Conservation (phyloP, 2,888 invertebrate species). For the Gastracanthus pulcherrimus region DNA sequence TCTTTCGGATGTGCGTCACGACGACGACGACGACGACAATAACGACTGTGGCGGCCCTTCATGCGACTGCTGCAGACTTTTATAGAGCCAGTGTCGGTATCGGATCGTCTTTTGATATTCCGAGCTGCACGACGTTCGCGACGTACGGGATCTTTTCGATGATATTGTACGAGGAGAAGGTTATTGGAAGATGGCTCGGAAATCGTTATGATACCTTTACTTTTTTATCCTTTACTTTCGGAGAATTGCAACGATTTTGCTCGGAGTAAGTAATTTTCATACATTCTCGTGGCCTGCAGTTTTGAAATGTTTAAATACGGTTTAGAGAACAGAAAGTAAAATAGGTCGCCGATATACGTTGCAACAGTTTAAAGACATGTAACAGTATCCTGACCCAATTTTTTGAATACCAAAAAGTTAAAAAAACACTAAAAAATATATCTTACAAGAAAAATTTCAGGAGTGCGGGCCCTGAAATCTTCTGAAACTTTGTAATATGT, state of each 20-base stretch:
- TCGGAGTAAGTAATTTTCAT: neutral
- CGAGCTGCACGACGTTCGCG: neutral
- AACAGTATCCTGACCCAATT: slow-evolving; percentile 15
- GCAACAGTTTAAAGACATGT: neutral
- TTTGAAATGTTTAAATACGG: neutral
- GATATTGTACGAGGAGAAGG: slow-evolving; percentile 34
- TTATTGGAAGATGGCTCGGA: neutral
- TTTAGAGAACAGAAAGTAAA: neutral
- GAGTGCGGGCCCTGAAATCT: no score
- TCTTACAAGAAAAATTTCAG: no score
- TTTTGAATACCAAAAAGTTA: slow-evolving; percentile 2
- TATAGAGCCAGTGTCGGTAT: neutral
- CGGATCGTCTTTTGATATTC: slow-evolving; percentile 17
- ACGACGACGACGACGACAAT: slow-evolving; percentile 1
- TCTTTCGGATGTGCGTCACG: slow-evolving; percentile 43
- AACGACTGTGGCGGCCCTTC: neutral
- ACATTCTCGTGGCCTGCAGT: neutral
- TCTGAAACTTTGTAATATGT: no score
- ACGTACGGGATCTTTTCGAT: slow-evolving; percentile 4
- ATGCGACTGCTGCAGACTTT: slow-evolving; percentile 2
- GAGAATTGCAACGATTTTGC: neutral
- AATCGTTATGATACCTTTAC: neutral
- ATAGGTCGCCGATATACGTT: neutral
- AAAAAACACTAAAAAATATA: no score
- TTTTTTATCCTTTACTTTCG: neutral